Percentiles rank a stretch among this genome's conserved stretches.
These are phyloP conservation scores for Centroberyx gerrardi DNA, from an alignment of 2,797 vertebrate species.

Conservation along the genomic window DNA sequence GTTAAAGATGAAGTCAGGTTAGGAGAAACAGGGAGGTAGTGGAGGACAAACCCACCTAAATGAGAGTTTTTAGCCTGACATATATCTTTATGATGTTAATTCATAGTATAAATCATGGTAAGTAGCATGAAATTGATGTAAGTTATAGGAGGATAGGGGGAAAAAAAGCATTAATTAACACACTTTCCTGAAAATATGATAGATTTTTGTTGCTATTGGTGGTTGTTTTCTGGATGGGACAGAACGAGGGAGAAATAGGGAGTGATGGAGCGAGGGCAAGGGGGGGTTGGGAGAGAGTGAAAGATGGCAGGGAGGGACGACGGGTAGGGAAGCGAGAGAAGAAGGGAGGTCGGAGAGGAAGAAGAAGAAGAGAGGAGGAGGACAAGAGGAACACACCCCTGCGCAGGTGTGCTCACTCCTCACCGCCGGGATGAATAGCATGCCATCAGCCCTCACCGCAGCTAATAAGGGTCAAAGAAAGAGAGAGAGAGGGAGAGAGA, in stretches of 20 bases:
- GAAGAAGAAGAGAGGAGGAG: constrained; percentile 25
- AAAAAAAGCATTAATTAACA: too few species aligned
- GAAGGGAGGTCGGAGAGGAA: constrained; percentile 27
- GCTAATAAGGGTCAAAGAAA: constrained; percentile 80
- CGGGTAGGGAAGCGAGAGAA: not conserved
- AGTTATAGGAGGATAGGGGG: too few species aligned
- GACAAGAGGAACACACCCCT: constrained; percentile 56
- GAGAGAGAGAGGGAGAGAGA: constrained; percentile 26
- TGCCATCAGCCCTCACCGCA: constrained; percentile 71
- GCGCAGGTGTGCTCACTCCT: constrained; percentile 77
- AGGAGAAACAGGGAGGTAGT: constrained; percentile 15
- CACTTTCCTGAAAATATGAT: too few species aligned
- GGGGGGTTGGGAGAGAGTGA: constrained; percentile 36
- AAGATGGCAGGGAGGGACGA: constrained; percentile 21
- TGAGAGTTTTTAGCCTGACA: not conserved
- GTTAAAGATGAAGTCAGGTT: constrained; percentile 13
- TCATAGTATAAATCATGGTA: too few species aligned
- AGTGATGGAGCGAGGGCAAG: not conserved
- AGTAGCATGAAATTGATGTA: too few species aligned
- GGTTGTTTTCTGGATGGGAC: too few species aligned
- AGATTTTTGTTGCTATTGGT: too few species aligned
- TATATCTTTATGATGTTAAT: too few species aligned
- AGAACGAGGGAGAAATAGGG: not conserved
- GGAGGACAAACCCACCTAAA: too few species aligned
- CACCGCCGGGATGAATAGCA: constrained; percentile 64